Percentiles rank a stretch among this genome's conserved stretches.
These are phyloP conservation scores for Eumacrocentrus americanus DNA, from an alignment of 2,888 invertebrate genomes.

Conservation along the genomic window DNA sequence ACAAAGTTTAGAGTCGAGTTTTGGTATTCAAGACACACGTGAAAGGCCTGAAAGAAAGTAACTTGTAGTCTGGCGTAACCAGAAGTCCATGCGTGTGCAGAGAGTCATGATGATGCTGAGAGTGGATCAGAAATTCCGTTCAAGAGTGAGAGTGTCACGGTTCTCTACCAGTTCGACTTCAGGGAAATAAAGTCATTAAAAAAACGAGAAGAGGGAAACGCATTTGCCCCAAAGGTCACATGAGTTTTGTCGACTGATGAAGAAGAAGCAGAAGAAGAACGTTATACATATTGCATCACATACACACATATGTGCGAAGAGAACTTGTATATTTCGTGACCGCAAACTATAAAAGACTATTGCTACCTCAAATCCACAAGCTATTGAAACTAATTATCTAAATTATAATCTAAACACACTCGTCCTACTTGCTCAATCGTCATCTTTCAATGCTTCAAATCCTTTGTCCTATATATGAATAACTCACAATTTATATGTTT, in stretches of 20 bases:
- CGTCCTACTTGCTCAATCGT: not conserved
- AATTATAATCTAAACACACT: not conserved
- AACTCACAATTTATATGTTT: not conserved
- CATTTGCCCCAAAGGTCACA: no score
- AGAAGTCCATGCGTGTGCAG: not conserved
- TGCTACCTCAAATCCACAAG: no score
- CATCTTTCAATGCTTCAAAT: no score
- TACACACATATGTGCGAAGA: no score
- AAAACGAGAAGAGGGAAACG: not conserved
- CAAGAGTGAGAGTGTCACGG: not conserved
- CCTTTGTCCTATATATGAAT: no score
- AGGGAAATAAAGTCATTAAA: not conserved
- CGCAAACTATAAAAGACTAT: no score
- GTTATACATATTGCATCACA: no score
- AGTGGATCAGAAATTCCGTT: not conserved
- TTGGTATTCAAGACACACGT: conserved; percentile 17
- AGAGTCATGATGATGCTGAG: not conserved
- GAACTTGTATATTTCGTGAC: no score
- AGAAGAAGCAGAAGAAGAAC: no score
- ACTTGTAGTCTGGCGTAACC: conserved; percentile 10
- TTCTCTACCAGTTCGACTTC: not conserved
- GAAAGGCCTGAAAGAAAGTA: conserved; percentile 26
- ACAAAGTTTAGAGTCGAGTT: conserved; percentile 14
- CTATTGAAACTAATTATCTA: not conserved
- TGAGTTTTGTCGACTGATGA: no score